Evolutionary conservation across 2,888 invertebrate species (phyloP).

Genomic region (Rhogogaster chlorosoma): DNA sequence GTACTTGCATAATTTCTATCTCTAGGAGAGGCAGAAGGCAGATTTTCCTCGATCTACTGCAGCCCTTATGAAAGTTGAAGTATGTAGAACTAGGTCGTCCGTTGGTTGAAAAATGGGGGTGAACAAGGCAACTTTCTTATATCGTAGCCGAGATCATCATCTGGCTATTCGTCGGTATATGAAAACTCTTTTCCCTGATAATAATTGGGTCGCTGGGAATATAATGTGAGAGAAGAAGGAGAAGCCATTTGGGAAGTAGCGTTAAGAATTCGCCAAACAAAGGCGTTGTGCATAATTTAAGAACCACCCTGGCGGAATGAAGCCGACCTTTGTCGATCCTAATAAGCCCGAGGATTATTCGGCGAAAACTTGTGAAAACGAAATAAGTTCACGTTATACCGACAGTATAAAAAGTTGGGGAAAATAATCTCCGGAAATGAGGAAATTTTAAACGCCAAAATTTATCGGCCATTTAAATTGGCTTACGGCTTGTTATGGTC

Average conservation of each 20-base stretch:
- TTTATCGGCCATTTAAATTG: background rate
- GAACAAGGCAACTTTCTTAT: background rate
- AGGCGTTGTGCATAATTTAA: constrained; percentile 28
- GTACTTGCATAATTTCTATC: background rate
- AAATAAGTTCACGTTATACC: background rate
- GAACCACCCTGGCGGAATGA: background rate
- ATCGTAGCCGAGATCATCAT: too few species aligned
- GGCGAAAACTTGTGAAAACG: background rate
- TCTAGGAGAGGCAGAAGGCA: background rate
- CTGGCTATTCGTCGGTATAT: background rate
- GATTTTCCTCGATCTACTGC: background rate
- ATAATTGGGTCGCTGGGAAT: constrained; percentile 39
- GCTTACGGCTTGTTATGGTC: background rate
- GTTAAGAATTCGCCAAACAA: constrained; percentile 33
- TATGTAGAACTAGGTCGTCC: background rate
- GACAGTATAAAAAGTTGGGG: background rate
- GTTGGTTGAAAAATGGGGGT: background rate
- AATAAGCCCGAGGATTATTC: background rate
- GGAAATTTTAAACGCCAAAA: background rate
- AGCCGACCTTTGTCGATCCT: background rate
- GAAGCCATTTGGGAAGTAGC: background rate
- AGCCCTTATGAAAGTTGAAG: constrained; percentile 7
- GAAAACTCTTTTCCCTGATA: background rate
- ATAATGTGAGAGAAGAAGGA: background rate
- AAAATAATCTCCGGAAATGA: background rate